These are phyloP conservation scores for Sinocyclocheilus rhinocerous DNA, from an alignment of 2,113 vertebrate species.

Conservation along the genomic window DNA sequence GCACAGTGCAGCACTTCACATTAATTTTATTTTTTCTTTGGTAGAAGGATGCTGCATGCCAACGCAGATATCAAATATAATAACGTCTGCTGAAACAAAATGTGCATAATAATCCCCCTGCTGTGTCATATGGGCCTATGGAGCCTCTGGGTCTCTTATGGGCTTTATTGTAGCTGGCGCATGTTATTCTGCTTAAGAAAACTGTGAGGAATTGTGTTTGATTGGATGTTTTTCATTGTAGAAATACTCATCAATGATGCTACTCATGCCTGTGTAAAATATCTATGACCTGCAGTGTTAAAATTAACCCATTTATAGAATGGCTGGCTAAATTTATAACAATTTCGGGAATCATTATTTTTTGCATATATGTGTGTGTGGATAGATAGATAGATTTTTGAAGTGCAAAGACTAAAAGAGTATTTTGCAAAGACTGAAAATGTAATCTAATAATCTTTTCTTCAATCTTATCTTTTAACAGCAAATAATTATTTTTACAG, in stretches of 20 bases:
- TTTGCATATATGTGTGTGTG: too few species aligned
- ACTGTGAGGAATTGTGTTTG: neutral
- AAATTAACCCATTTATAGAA: neutral
- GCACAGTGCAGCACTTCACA: neutral
- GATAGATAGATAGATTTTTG: too few species aligned
- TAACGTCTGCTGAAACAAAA: neutral
- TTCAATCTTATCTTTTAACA: too few species aligned
- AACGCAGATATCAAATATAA: neutral
- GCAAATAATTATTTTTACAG: too few species aligned
- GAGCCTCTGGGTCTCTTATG: neutral
- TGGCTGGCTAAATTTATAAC: neutral
- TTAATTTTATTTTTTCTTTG: neutral
- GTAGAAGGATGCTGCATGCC: neutral
- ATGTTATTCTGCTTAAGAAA: neutral
- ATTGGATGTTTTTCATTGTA: slow-evolving; percentile 1
- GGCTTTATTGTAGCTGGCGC: neutral
- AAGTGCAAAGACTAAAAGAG: too few species aligned
- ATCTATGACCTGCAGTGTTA: slow-evolving; percentile 9
- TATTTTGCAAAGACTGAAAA: too few species aligned
- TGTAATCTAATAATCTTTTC: too few species aligned
- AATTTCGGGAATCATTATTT: too few species aligned
- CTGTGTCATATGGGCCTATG: neutral
- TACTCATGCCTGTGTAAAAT: neutral
- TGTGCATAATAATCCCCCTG: neutral
- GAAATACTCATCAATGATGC: neutral